Percentiles rank a stretch among this genome's conserved stretches.
Evolutionary conservation across 2,888 invertebrate genomes (phyloP).

Genomic region (Osedax fenrisi): DNA sequence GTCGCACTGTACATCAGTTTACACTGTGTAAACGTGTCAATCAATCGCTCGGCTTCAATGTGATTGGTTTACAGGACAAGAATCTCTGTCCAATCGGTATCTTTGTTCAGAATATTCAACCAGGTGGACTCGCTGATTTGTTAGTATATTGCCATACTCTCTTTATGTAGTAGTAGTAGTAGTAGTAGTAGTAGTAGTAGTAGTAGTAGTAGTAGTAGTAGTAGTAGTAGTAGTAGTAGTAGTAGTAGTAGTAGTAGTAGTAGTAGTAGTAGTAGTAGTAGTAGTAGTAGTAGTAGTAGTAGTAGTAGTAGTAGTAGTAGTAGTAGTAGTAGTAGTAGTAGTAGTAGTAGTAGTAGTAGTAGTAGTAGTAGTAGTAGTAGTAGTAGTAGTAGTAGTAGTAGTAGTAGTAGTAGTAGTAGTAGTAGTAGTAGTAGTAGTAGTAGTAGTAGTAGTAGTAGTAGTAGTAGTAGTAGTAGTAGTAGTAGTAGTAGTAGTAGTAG

Average conservation of each 20-base stretch:
- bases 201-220: constrained; percentile 31
- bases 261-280: constrained; percentile 17
- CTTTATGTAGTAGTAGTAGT: constrained; percentile 22
- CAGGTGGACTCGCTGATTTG: constrained; percentile 56
- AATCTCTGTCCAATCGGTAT: constrained; percentile 60
- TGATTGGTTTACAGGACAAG: constrained; percentile 57
- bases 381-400: constrained; percentile 31
- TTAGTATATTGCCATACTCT: neutral
- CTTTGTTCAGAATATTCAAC: constrained; percentile 60
- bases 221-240: constrained; percentile 31
- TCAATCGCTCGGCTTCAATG: constrained; percentile 61
- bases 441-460: constrained; percentile 15
- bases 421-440: constrained; percentile 22
- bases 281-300: constrained; percentile 14
- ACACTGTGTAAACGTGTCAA: constrained; percentile 58
- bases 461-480: constrained; percentile 20
- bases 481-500: constrained; percentile 22
- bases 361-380: constrained; percentile 32
- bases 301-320: constrained; percentile 21
- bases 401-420: constrained; percentile 29
- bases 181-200: constrained; percentile 31
- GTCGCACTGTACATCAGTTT: constrained; percentile 56
- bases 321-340: constrained; percentile 24
- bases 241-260: constrained; percentile 28
- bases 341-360: constrained; percentile 28